phyloP scores from a whole-genome alignment of 2,888 invertebrate species.

The Eupithecia subfuscata region DNA sequence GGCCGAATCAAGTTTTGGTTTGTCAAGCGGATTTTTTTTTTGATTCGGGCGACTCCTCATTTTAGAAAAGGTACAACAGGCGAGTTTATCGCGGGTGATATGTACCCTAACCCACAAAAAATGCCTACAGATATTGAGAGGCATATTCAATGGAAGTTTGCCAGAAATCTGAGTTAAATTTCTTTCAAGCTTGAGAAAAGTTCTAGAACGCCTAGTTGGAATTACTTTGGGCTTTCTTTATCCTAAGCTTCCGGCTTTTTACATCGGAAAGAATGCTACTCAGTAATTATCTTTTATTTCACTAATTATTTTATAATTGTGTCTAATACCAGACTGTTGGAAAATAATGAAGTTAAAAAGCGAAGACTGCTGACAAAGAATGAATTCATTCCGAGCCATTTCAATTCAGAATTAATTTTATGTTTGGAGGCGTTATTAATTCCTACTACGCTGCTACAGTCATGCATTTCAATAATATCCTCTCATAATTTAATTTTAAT shows the following conservation, averaged over 20 bases:
- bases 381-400: conserved; percentile 33
- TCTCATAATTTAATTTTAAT: too few species aligned
- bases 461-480: background rate
- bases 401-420: conserved; percentile 39
- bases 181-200: conserved; percentile 3
- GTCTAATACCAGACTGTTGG: conserved; percentile 29
- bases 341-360: conserved; percentile 33
- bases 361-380: conserved; percentile 28
- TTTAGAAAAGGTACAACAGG: too few species aligned
- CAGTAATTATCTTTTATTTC: conserved; percentile 7
- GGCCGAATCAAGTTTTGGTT: too few species aligned
- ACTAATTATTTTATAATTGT: conserved; percentile 20
- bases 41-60: too few species aligned
- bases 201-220: conserved; percentile 1
- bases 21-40: too few species aligned
- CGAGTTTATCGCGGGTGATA: too few species aligned
- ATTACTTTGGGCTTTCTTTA: background rate
- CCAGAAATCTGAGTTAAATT: conserved; percentile 9
- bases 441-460: background rate
- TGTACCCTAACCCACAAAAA: background rate
- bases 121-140: background rate
- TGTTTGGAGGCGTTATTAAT: background rate
- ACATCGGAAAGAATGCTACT: conserved; percentile 1
- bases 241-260: background rate
- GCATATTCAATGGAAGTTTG: background rate